phyloP scores from a whole-genome alignment of 1,140 invertebrate species.

The Pteromalus puparum region DNA sequence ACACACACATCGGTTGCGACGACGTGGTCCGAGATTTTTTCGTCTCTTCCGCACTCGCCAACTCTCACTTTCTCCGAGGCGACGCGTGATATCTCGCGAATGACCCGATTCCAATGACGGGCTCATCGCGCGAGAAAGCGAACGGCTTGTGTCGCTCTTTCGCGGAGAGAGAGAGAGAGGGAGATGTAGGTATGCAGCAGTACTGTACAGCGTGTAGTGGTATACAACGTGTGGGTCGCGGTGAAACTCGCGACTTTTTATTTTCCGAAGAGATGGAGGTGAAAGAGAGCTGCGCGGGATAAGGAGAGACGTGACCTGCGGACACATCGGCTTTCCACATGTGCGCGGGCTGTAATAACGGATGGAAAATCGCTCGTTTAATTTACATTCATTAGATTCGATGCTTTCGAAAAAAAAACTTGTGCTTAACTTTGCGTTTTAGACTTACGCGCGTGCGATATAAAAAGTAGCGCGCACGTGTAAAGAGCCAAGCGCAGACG shows the following conservation, averaged over 20 bases:
- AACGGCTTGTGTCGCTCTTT: conserved; percentile 9
- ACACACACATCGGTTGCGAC: no score
- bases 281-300: not conserved
- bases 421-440: no score
- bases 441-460: no score
- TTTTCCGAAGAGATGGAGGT: not conserved
- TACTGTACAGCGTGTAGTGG: not conserved
- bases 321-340: not conserved
- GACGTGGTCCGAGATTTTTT: not conserved
- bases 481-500: no score
- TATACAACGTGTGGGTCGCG: not conserved
- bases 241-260: conserved; percentile 10
- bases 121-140: conserved; percentile 40
- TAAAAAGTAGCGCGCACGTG: no score
- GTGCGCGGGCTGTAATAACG: not conserved
- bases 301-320: not conserved
- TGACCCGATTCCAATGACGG: conserved; percentile 43
- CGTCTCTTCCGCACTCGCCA: not conserved
- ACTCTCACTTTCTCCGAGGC: conserved; percentile 37
- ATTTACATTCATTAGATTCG: no score
- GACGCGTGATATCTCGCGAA: conserved; percentile 4
- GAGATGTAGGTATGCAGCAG: not conserved
- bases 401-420: no score
- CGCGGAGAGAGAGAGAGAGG: not conserved
- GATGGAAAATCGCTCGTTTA: no score